Base-by-base conservation (phyloP, 2,888 invertebrate species). In the Osedax fenrisi region DNA sequence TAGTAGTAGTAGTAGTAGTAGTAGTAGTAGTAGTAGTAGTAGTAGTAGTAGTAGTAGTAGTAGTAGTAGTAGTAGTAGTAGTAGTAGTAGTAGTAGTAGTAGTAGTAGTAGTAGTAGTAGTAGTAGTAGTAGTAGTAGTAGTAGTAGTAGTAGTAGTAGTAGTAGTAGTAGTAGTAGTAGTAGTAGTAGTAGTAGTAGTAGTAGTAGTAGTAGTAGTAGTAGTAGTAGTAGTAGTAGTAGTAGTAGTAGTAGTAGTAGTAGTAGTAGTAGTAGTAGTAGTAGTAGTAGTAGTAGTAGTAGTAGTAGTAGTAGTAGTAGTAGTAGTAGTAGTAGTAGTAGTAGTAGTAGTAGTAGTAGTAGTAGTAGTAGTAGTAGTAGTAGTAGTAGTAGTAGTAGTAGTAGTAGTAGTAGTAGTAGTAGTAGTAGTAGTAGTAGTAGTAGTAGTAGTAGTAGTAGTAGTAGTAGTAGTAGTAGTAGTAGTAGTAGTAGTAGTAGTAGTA, bases 131-230 rank as follows among this genome's bases (percentile, higher is more conserved):
- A 21, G 67, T 67, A 67, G 67, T 67, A 21, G 67, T 67, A 67
- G 67, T 67, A 67, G 67, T 67, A 67, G 67, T 67, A 67, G 67
- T 67, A 67, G 67, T 67, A 67, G 67, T 67, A 67, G 67, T 67
- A 67, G 67, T 67, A 67, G 67, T 67, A 67, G 67, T 5, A 25
- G 67, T 67, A 21, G 10, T 67, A 21, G 10, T 67, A 67, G 10
- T 67, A 67, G 10, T 67, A 67, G 10, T 67, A 67, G 10, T 1
- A 67, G 10, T 67, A 21, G 10, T 67, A 67, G 10, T 0, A 67
- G 10, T 67, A 67, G 10, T 67, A 67, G 21, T 1, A 67, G 21
- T 67, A 67, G 21, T 67, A 21, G 21, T 1, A 67, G 21, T 67
- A 67, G 21, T 67, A 67, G 21, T 1, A 67, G 21, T 67, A 67